phyloP scores from a whole-genome alignment of 1,140 invertebrate genomes.

The Ips typographus region DNA sequence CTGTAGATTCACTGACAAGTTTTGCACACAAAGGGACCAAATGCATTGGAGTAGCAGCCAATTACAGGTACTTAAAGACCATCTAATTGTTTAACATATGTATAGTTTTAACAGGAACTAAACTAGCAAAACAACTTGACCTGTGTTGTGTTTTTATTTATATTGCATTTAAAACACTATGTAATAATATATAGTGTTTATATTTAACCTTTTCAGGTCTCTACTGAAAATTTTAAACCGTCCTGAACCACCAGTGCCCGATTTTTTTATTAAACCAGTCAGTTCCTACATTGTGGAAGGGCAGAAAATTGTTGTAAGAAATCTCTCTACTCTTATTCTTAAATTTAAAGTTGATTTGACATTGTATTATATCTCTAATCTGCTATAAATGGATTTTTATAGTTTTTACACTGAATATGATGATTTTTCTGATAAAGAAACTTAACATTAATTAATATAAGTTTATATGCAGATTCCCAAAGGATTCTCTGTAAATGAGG shows the following conservation, averaged over 20 bases:
- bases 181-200: too few relatives aligned
- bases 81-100: not conserved
- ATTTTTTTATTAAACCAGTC: conserved; percentile 75
- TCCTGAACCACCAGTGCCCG: conserved; percentile 63
- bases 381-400: not conserved
- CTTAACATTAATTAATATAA: conserved; percentile 3
- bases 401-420: not conserved
- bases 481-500: conserved; percentile 69
- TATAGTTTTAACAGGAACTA: not conserved
- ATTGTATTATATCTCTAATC: not conserved
- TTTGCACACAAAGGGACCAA: conserved; percentile 54
- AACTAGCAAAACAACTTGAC: too few relatives aligned
- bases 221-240: conserved; percentile 60
- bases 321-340: not conserved
- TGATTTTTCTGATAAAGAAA: not conserved
- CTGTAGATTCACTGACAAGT: conserved; percentile 10
- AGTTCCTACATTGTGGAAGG: conserved; percentile 69
- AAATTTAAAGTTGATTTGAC: not conserved
- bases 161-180: too few relatives aligned
- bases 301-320: conserved; percentile 62
- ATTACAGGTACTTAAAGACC: conserved; percentile 53
- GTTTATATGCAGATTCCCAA: conserved; percentile 65
- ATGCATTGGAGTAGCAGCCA: conserved; percentile 56
- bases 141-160: not conserved
- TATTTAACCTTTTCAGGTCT: conserved; percentile 39